Conservation (phyloP, 1,140 invertebrate species). For the Branchinecta lindahli region DNA sequence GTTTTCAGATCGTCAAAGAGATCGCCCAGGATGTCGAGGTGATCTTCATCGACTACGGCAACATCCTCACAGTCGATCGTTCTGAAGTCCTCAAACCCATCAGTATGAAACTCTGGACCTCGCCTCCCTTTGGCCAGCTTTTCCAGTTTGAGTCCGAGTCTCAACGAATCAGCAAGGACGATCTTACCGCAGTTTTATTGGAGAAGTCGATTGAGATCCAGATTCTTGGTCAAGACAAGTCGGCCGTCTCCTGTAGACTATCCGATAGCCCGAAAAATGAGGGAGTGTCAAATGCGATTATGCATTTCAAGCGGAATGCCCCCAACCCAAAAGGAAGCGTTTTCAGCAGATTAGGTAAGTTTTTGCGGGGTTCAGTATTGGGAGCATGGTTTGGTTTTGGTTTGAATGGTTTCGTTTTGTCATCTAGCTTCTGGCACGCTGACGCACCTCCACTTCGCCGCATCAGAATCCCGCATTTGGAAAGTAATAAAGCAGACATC, state of each 20-base stretch:
- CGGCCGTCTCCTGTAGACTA: not conserved
- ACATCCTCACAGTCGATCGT: constrained; percentile 13
- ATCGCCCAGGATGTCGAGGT: constrained; percentile 16
- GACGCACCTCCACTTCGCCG: no score
- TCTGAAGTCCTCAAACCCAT: constrained; percentile 16
- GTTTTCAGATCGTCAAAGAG: constrained; percentile 16
- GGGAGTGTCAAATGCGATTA: not conserved
- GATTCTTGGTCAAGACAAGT: constrained; percentile 1
- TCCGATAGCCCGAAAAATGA: not conserved
- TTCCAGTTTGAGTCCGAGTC: not conserved
- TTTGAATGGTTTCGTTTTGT: no score
- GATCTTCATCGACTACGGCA: constrained; percentile 20
- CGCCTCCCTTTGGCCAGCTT: constrained; percentile 14
- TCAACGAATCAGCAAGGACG: not conserved
- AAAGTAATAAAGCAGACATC: no score
- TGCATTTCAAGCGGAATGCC: not conserved
- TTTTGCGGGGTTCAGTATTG: not conserved
- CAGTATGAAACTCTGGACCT: not conserved
- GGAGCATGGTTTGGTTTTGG: no score
- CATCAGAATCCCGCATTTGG: no score
- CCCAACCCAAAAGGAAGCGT: not conserved
- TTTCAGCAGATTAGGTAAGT: not conserved
- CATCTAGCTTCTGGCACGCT: no score
- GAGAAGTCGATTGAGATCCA: constrained; percentile 14
- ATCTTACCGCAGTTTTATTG: not conserved